phyloP scores from a whole-genome alignment of 2,113 vertebrate genomes.

The Myodes glareolus region DNA sequence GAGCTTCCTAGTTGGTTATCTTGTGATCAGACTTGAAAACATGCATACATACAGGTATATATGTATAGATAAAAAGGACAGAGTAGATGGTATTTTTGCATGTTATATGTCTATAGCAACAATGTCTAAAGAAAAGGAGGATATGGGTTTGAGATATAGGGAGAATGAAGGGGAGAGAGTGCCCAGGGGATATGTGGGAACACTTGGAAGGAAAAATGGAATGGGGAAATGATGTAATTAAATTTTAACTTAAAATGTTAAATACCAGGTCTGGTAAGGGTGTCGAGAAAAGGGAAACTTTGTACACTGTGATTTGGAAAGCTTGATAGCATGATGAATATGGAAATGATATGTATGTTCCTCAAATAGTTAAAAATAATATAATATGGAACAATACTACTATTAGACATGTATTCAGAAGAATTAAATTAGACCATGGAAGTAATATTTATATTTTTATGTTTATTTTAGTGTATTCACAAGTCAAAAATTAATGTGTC shows the following conservation, averaged over 20 bases:
- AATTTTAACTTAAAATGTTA: background rate
- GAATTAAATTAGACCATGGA: background rate
- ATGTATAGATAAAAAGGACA: background rate
- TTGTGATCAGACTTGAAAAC: background rate
- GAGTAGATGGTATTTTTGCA: background rate
- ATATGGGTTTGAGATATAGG: background rate
- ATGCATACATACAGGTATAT: background rate
- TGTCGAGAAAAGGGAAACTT: background rate
- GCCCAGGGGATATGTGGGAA: background rate
- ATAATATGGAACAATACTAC: background rate
- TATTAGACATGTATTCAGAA: background rate
- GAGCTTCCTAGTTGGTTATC: background rate
- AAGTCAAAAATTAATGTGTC: background rate
- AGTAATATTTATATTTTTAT: background rate
- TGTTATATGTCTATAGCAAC: background rate
- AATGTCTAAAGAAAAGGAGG: background rate
- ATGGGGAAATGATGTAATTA: background rate
- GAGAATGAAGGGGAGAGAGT: background rate
- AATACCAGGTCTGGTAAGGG: background rate
- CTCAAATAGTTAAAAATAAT: background rate
- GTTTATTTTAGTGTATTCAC: no score
- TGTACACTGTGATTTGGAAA: background rate
- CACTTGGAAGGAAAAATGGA: background rate
- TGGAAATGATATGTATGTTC: rapidly evolving
- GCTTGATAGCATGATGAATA: background rate